Evolutionary conservation across 2,888 invertebrate species (phyloP), one percentile per base, ranked within the genome.

Genomic region (Tipula lateralis): DNA sequence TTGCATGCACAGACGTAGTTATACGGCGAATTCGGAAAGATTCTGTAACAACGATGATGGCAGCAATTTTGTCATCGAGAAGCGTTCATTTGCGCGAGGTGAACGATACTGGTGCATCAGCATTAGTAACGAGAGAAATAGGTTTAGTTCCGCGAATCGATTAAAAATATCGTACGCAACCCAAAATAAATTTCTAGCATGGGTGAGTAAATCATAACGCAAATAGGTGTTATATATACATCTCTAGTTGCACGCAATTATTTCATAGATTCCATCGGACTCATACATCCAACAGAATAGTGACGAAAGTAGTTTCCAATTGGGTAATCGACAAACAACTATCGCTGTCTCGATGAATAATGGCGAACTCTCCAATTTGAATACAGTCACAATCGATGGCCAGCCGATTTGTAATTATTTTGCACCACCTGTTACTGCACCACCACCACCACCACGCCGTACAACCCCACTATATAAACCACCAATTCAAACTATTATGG

Each of bases 51-150:
- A 30, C 12, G 16, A n/a, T 4, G 32, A 82, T 6, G 32, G 29
- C 1, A 82, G 9, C 29, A 16, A 82, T 29, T 82, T 82, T 30
- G 16, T 82, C 16, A 82, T 82, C 30, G 82, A 82, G 16, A 82
- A 29, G n/a, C 29, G 82, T n/a, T 30, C 30, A 2, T 16, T 32
- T 30, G 2, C 30, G 5, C 29, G 32, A 29, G n/a, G 16, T 13
- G 82, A 82, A n/a, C 29, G 32, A 16, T 82, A 82, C n/a, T 82
- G 82, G 82, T 82, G 82, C 9, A 82, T 82, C n/a, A 30, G 29
- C 5, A 16, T 82, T 0, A 30, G 4, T 16, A 82, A 82, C 30
- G 82, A 30, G 3, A 82, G 9, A 7, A 6, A 5, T 1, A 4
- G 4, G 6, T 30, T 30, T 82, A 29, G 16, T 30, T 16, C 30